Base-by-base conservation (phyloP, 2,888 invertebrate genomes). In the Oligia latruncula region DNA sequence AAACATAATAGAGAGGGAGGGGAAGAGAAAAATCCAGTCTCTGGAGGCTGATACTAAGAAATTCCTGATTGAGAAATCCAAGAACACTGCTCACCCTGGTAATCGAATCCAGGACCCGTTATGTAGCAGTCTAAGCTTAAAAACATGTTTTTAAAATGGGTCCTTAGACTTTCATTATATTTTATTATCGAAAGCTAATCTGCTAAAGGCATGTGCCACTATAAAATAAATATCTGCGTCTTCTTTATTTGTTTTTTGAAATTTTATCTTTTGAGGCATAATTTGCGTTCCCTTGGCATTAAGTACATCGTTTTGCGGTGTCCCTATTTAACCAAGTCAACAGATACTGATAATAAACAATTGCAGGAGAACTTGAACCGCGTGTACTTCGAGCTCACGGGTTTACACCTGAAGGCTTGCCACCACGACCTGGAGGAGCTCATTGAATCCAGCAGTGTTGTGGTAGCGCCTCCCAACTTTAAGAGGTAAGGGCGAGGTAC, bases 401-500 rank as follows among this genome's bases (percentile, higher is more conserved):
- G 92, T 20, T 88, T 97, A 11, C 97, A 97, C 87, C 88, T 97
- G 82, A 94, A 93, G 83, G 97, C 97, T 0, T 97, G 97, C 87
- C 89, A 88, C 2, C 97, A 97, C 81, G 97, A 97, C 87, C 87
- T 97, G 66, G 95, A 95, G 1, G 93, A 95, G 80, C 92, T 97
- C 29, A 91, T 95, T 90, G 95, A 96, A 72, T 94, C 95, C 11
- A 93, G 95, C 58, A 93, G 94, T 0, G 79, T 96, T 0, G 88
- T 95, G 0, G 74, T 94, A 52, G 93, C 97, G 1, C 96, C 97
- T 0, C 88, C 88, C 68, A 96, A 95, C 77, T 97, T 97, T 82
- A 93, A 90, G 80, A 97, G 94, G 97, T 97, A 91, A 76, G 35
- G 17, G n/a, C 58, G 11, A 11, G 23, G 11, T 23, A 40, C 6